Percentiles rank a stretch among this genome's conserved stretches.
Conservation (phyloP, 2,113 vertebrate genomes). For the Excalfactoria chinensis region DNA sequence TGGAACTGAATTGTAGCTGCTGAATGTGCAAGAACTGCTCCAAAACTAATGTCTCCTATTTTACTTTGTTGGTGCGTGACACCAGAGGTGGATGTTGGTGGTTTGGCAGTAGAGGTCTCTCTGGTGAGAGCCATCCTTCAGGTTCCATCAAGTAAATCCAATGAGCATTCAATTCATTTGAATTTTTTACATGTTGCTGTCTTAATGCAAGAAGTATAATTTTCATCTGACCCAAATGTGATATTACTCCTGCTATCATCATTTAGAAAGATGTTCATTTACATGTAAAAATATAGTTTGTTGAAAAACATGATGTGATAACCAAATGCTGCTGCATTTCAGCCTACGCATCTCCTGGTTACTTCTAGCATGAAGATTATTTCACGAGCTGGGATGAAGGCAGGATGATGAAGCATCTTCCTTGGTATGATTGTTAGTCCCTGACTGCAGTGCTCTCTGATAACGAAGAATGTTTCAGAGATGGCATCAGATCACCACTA, state of each 20-base stretch:
- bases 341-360: conserved; percentile 1
- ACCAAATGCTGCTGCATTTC: conserved; percentile 3
- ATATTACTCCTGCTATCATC: background rate
- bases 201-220: background rate
- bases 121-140: background rate
- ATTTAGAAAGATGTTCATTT: background rate
- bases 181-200: background rate
- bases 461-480: conserved; percentile 23
- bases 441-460: background rate
- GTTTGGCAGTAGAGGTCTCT: no score
- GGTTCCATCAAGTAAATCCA: background rate
- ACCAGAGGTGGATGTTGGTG: no score
- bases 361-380: conserved; percentile 14
- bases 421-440: background rate
- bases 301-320: background rate
- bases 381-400: conserved; percentile 20
- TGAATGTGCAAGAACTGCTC: no score
- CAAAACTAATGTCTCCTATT: no score
- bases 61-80: no score
- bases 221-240: background rate
- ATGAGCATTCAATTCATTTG: background rate
- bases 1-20: background rate
- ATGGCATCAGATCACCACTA: background rate
- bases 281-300: background rate
- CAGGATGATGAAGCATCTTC: conserved; percentile 3